Evolutionary conservation across 2,888 invertebrate species (phyloP).

Genomic region (Cataglyphis altisquamis): DNA sequence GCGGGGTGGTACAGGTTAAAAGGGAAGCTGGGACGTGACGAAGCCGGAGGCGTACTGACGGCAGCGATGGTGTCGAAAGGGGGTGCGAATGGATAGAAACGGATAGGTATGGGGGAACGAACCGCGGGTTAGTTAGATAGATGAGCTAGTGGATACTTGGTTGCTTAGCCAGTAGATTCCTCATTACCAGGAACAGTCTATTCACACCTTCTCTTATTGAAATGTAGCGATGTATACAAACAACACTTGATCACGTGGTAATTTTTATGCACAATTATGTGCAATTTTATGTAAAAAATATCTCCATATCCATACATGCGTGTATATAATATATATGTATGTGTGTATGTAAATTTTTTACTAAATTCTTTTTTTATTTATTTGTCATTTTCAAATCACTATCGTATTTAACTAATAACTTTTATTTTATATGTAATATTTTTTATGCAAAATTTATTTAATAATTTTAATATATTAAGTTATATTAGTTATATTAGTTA

Average conservation of each 20-base stretch:
- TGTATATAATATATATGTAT: too few species aligned
- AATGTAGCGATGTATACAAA: conserved; percentile 73
- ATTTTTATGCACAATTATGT: background rate
- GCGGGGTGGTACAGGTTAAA: conserved; percentile 76
- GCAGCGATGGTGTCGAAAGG: conserved; percentile 61
- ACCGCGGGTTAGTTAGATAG: conserved; percentile 76
- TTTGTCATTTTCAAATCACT: too few species aligned
- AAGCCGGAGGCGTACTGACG: conserved; percentile 69
- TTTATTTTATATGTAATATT: too few species aligned
- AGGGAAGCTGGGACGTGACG: conserved; percentile 79
- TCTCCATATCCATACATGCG: background rate
- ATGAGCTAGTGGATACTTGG: conserved; percentile 77
- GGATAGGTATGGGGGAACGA: conserved; percentile 76
- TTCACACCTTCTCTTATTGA: conserved; percentile 78
- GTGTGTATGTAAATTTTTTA: too few species aligned
- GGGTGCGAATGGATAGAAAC: conserved; percentile 74
- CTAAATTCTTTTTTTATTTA: too few species aligned
- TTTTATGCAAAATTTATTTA: background rate
- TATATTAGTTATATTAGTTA: too few species aligned
- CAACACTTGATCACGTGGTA: conserved; percentile 55
- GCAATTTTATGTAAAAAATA: background rate
- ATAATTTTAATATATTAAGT: background rate
- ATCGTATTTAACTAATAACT: too few species aligned
- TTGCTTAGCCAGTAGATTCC: conserved; percentile 79
- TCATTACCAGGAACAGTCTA: conserved; percentile 81